phyloP scores from a whole-genome alignment of 2,797 vertebrate species.

The Karalla daura region DNA sequence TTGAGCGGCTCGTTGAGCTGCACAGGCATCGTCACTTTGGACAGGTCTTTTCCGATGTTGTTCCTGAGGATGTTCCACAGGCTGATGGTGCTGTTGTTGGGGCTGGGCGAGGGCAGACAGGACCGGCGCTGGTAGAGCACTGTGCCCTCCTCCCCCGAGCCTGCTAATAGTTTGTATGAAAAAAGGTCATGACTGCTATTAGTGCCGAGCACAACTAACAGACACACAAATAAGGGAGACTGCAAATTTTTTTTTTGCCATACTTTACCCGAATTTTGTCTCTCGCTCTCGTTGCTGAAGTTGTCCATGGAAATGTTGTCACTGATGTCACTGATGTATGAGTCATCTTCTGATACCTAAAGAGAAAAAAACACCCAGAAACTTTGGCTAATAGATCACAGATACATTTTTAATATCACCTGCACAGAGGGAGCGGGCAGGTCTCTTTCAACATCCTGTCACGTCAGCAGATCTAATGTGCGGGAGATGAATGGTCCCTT shows the following conservation, averaged over 20 bases:
- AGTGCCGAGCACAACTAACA: background rate
- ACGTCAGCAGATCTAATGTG: conserved; percentile 37
- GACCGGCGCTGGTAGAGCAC: conserved; percentile 72
- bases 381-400: conserved; percentile 30
- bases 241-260: background rate
- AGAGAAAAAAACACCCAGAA: conserved; percentile 44
- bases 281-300: conserved; percentile 90
- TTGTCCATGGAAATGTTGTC: conserved; percentile 97
- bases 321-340: conserved; percentile 96
- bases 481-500: conserved; percentile 38
- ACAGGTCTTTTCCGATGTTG: conserved; percentile 98
- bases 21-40: conserved; percentile 98
- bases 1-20: conserved; percentile 96
- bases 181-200: conserved; percentile 8
- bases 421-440: conserved; percentile 12
- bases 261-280: conserved; percentile 71
- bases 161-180: conserved; percentile 32
- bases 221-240: background rate
- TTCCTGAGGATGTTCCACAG: conserved; percentile 98
- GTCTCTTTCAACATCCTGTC: conserved; percentile 61
- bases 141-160: conserved; percentile 62
- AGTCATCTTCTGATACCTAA: conserved; percentile 95
- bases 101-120: conserved; percentile 88
- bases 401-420: conserved; percentile 29
- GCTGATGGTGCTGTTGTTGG: conserved; percentile 92